Base-by-base conservation (phyloP, 2,113 vertebrate genomes). In the Zingel zingel region DNA sequence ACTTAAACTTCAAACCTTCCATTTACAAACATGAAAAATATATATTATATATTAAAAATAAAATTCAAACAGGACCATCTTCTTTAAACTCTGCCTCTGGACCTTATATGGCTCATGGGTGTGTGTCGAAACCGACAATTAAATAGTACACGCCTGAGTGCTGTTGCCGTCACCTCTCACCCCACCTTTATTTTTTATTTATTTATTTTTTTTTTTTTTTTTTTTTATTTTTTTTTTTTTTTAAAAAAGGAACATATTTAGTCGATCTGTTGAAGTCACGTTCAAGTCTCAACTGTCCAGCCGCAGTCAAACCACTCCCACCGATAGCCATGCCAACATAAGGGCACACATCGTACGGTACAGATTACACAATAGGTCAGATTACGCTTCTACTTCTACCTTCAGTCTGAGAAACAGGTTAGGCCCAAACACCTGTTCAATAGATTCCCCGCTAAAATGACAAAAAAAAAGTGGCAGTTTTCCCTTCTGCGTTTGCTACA, bases 311-410 rank as follows among this genome's bases (percentile, higher is more conserved):
- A 45, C n/a, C 21, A 16, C 59, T 25, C 59, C 72, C 19, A 19
- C 57, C 2, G 36, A 21, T 23, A 3, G 14, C 14, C 62, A 2
- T 2, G 27, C 45, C 50, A 68, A 33, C 23, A n/a, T 0, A 43
- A 73, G 50, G 27, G 4, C 51, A 33, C 61, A 57, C 79, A 64
- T 6, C 36, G 9, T 30, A 15, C 61, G 16, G 23, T 27, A 5
- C 50, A 45, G 72, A 56, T 85, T 82, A 85, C 65, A 13, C 81
- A 69, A 71, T 8, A 79, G 80, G 66, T 72, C 81, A 23, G 25
- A 45, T 23, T 68, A 54, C 47, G 18, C 61, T 8, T 14, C n/a
- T 9, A 30, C 67, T 13, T 0, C 74, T 59, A 85, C 56, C 30
- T 65, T 65, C 19, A 23, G 48, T 7, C 33, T 33, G 9, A 45